Conservation (phyloP, 1,140 invertebrate species). For the Drosophila saltans region DNA sequence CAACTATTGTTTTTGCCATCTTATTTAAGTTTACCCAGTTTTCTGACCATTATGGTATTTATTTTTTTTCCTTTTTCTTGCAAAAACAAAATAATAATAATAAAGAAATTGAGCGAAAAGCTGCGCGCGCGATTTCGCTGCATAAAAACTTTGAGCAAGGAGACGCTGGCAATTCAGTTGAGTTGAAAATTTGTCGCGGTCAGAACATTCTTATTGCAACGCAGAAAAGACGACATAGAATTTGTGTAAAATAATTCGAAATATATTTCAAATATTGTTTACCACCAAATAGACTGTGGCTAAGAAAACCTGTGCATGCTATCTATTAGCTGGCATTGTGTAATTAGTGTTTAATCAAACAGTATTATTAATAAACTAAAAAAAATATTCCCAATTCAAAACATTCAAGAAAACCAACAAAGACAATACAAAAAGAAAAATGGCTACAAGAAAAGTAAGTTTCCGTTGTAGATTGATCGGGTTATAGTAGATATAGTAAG, state of each 20-base stretch:
- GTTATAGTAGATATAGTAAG: neutral
- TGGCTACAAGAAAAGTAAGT: slow-evolving; percentile 73
- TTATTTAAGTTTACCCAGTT: neutral
- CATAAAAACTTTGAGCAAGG: slow-evolving; percentile 77
- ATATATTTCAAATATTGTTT: slow-evolving; percentile 57
- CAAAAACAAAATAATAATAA: slow-evolving; percentile 61
- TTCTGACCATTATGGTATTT: slow-evolving; percentile 33
- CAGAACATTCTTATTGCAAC: slow-evolving; percentile 49
- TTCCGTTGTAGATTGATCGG: neutral
- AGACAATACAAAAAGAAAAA: slow-evolving; percentile 4
- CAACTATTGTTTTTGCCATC: too few species aligned
- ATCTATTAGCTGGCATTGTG: slow-evolving; percentile 42
- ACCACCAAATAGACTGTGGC: slow-evolving; percentile 32
- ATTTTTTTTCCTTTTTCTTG: slow-evolving; percentile 21
- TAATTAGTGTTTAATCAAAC: slow-evolving; percentile 61
- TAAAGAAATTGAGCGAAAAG: slow-evolving; percentile 73
- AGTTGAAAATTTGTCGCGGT: slow-evolving; percentile 75
- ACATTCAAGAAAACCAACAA: slow-evolving; percentile 32
- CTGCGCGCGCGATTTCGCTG: slow-evolving; percentile 55
- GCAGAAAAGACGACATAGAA: slow-evolving; percentile 11
- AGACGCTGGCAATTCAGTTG: slow-evolving; percentile 75
- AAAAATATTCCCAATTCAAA: slow-evolving; percentile 54
- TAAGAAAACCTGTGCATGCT: slow-evolving; percentile 50
- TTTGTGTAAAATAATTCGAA: slow-evolving; percentile 14
- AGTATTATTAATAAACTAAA: slow-evolving; percentile 31